A percentile compares a stretch with the other conserved stretches of the same genome.
Evolutionary conservation across 2,797 vertebrate genomes (phyloP).

Genomic region (Limnodromus scolopaceus): DNA sequence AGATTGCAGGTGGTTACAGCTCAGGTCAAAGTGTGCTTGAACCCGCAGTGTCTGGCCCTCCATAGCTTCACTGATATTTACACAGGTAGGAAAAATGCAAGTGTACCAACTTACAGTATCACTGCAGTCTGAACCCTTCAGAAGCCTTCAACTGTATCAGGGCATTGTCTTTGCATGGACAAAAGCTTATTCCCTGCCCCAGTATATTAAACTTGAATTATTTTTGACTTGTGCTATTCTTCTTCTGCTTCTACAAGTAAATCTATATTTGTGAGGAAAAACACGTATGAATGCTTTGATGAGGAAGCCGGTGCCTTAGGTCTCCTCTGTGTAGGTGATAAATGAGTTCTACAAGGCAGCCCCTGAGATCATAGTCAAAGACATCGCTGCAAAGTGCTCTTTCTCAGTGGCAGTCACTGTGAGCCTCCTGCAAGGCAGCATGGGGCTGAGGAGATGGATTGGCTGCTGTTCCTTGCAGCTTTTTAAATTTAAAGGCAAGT

Average conservation of each 20-base stretch:
- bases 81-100: constrained; percentile 81
- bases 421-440: neutral
- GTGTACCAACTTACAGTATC: neutral
- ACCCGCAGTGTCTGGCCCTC: constrained; percentile 91
- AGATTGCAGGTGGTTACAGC: constrained; percentile 89
- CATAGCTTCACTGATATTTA: constrained; percentile 96
- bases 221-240: neutral
- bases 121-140: neutral
- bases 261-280: neutral
- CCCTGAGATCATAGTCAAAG: neutral
- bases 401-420: neutral
- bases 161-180: neutral
- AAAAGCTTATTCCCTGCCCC: neutral
- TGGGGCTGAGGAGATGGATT: neutral
- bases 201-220: neutral
- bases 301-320: neutral
- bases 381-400: neutral
- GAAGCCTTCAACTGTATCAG: neutral
- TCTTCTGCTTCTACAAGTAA: neutral
- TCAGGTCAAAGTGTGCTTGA: constrained; percentile 93
- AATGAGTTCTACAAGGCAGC: neutral
- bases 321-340: neutral
- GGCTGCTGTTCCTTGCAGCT: neutral
- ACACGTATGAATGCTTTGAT: rapidly evolving
- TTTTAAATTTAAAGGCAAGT: neutral